A percentile compares a stretch with the other conserved stretches of the same genome.
phyloP scores from a whole-genome alignment of 2,888 invertebrate genomes.

The Xylota sylvarum region DNA sequence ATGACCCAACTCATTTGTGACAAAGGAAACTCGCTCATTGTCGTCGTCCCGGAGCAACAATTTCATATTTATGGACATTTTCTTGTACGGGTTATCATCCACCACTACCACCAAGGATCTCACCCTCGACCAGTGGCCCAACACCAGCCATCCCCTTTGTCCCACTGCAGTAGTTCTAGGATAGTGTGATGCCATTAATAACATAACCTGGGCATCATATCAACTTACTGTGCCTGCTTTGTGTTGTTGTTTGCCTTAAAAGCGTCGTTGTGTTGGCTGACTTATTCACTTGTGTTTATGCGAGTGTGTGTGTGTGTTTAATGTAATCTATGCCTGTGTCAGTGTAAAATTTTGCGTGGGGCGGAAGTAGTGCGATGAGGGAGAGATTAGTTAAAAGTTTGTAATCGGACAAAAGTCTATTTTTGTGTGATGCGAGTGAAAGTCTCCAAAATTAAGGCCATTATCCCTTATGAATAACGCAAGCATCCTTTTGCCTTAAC shows the following conservation, averaged over 20 bases:
- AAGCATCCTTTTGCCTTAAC: constrained; percentile 49
- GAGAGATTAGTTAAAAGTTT: constrained; percentile 77
- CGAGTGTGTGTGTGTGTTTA: constrained; percentile 13
- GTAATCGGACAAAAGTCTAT: constrained; percentile 77
- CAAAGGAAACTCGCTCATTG: constrained; percentile 77
- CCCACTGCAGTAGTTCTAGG: constrained; percentile 69
- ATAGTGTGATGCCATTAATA: constrained; percentile 75
- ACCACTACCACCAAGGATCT: constrained; percentile 33
- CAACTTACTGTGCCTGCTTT: constrained; percentile 61
- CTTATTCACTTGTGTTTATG: neutral
- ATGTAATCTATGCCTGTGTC: constrained; percentile 11
- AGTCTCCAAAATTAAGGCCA: constrained; percentile 73
- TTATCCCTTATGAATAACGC: constrained; percentile 76
- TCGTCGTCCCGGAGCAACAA: constrained; percentile 78
- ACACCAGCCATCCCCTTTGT: constrained; percentile 24
- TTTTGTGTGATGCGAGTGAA: constrained; percentile 72
- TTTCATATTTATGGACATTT: constrained; percentile 77
- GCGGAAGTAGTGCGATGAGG: constrained; percentile 60
- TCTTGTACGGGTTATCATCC: constrained; percentile 73
- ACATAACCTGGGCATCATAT: constrained; percentile 75
- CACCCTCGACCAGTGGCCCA: constrained; percentile 60
- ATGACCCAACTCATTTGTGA: constrained; percentile 79
- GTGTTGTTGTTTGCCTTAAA: constrained; percentile 35
- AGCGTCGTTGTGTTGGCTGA: constrained; percentile 21
- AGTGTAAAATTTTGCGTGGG: constrained; percentile 25